These are phyloP conservation scores for Arctocebus calabarensis DNA, from an alignment of 2,797 vertebrate genomes.

Conservation along the genomic window DNA sequence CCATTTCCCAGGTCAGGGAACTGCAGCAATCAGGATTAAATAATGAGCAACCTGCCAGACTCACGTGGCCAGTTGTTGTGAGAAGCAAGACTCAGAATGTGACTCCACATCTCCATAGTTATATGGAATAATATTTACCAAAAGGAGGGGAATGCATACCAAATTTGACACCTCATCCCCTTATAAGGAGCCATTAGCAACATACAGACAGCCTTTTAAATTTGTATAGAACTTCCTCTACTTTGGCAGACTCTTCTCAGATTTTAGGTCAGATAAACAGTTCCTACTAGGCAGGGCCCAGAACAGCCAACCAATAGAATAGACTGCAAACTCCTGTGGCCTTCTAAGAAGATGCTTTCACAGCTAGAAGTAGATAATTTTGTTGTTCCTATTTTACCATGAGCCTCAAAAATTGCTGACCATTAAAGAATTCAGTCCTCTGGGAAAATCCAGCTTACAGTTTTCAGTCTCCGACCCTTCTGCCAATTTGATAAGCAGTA, in stretches of 20 bases:
- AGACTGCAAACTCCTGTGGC: not conserved
- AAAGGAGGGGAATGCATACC: not conserved
- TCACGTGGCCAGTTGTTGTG: not conserved
- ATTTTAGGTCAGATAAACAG: not conserved
- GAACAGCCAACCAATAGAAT: not conserved
- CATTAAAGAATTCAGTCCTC: constrained; percentile 53
- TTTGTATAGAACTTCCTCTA: not conserved
- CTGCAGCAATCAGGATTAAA: not conserved
- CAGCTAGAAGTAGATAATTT: not conserved
- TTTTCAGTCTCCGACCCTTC: constrained; percentile 43
- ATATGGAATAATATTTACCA: not conserved
- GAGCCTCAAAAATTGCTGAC: constrained; percentile 56
- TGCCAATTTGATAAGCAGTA: constrained; percentile 8
- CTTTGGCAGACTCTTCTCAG: not conserved
- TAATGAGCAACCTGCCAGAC: not conserved
- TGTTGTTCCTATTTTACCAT: constrained; percentile 29
- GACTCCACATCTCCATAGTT: not conserved
- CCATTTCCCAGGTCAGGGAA: not conserved
- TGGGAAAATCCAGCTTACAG: constrained; percentile 14
- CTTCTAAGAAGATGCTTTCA: constrained; percentile 38
- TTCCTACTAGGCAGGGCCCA: not conserved
- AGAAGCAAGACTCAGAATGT: not conserved
- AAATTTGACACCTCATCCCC: not conserved
- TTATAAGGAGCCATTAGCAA: not conserved
- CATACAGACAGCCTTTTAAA: not conserved